Base-by-base conservation (phyloP, 2,888 invertebrate genomes). In the Drosophila helvetica region DNA sequence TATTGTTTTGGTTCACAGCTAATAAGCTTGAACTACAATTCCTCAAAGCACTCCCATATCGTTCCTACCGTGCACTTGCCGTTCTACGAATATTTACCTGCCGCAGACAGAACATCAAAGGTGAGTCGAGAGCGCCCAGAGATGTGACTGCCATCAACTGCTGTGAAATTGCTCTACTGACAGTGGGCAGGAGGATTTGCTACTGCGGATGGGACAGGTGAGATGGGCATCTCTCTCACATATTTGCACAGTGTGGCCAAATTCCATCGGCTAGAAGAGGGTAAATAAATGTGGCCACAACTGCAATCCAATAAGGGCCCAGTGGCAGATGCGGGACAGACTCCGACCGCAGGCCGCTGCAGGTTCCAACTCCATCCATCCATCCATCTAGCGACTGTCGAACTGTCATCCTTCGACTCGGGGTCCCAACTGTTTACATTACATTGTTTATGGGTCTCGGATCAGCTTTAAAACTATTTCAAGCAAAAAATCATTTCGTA, bases 271-370 rank as follows among this genome's bases (percentile, higher is more conserved):
- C 65, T 50, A 25, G 75, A 66, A 74, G 58, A 61, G 59, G 48
- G 61, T 58, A 79, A 63, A 66, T 79, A 81, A 76, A 64, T 79
- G 64, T 82, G 74, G 61, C 77, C 61, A 79, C 77, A 81, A 51
- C 47, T 50, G 43, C 42, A 46, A 38, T 38, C 6, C 15, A 38
- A 38, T 38, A 46, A 48, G 45, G 48, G 57, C 22, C 47, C 5
- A 22, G 15, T 19, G 25, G 12, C n/a, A 15, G 33, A 18, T 17
- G 27, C 45, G 10, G 18, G 30, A 15, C 4, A 38, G 52, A 38
- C 33, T 15, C 15, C 48, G 55, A 50, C 54, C 57, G 47, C 54
- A 52, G 65, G 65, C 4, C 22, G 5, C 47, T 66, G 51, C 51
- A 55, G 33, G 10, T 3, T 12, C 12, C 33, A 12, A 4, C 33